A percentile compares a stretch with the other conserved stretches of the same genome.
These are phyloP conservation scores for Tiliqua scincoides DNA, from an alignment of 2,113 vertebrate species.

Conservation along the genomic window DNA sequence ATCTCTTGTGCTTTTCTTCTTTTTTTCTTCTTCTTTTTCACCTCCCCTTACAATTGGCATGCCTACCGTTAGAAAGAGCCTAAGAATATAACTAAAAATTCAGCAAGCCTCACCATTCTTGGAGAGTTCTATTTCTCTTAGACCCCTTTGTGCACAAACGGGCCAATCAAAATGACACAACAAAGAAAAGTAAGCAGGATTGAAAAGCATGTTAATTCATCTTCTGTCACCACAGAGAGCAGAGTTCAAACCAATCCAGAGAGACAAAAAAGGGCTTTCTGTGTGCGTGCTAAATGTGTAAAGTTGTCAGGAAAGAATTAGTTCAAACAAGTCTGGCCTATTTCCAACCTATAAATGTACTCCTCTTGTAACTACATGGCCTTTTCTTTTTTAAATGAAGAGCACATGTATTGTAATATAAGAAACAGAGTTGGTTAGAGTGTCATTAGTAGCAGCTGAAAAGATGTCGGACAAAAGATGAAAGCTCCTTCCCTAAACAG, in stretches of 20 bases:
- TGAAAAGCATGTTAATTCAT: constrained; percentile 44
- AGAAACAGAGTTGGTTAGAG: constrained; percentile 40
- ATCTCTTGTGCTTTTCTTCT: constrained; percentile 35
- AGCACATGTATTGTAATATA: constrained; percentile 49
- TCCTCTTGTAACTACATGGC: constrained; percentile 35
- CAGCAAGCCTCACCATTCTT: constrained; percentile 10
- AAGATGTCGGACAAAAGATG: constrained; percentile 43
- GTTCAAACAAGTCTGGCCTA: constrained; percentile 49
- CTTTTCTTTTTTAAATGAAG: constrained; percentile 43
- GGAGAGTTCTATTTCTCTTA: constrained; percentile 2
- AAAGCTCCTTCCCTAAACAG: constrained; percentile 43
- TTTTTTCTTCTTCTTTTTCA: constrained; percentile 24
- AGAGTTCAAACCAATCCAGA: constrained; percentile 39
- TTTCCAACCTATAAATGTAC: constrained; percentile 36
- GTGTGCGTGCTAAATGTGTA: constrained; percentile 19
- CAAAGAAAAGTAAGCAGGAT: constrained; percentile 25
- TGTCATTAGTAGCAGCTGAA: constrained; percentile 34
- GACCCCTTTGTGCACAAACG: constrained; percentile 13
- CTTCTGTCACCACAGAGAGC: constrained; percentile 35
- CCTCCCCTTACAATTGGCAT: constrained; percentile 15
- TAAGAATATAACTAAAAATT: constrained; percentile 18
- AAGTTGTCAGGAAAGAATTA: constrained; percentile 51
- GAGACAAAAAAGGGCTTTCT: constrained; percentile 42
- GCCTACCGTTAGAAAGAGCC: constrained; percentile 17
- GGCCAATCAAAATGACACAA: constrained; percentile 31